A percentile compares a stretch with the other conserved stretches of the same genome.
Conservation (phyloP, 2,113 vertebrate species). For the Stomatorhinus ivindoensis region DNA sequence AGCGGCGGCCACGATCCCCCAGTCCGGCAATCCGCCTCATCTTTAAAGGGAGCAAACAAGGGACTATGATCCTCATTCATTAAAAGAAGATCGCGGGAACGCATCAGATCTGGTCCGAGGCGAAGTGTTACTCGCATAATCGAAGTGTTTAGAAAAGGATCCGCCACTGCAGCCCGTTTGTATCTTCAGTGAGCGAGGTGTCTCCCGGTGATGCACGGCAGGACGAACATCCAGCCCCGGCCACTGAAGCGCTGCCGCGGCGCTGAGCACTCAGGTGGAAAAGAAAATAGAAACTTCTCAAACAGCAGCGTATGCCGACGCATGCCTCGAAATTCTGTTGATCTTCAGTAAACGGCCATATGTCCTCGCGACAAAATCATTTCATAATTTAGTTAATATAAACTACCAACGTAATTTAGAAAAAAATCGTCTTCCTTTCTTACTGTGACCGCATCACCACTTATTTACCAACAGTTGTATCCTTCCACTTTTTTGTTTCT, state of each 20-base stretch:
- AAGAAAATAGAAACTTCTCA: background rate
- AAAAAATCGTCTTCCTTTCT: conserved; percentile 12
- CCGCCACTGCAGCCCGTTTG: background rate
- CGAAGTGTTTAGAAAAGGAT: background rate
- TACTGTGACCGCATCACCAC: conserved; percentile 6
- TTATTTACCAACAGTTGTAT: conserved; percentile 15
- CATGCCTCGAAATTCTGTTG: background rate
- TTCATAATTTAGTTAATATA: background rate
- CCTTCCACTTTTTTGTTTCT: background rate
- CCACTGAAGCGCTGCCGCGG: background rate
- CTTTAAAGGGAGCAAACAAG: background rate
- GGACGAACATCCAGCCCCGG: background rate
- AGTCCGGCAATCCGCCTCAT: background rate
- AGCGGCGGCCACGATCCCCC: background rate
- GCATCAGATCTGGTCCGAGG: background rate
- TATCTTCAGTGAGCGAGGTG: background rate
- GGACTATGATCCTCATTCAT: background rate
- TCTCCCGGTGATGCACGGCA: background rate
- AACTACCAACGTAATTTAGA: background rate
- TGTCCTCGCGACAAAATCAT: background rate
- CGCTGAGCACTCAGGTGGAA: background rate
- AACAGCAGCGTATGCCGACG: background rate
- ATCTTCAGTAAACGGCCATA: background rate
- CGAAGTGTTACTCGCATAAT: background rate
- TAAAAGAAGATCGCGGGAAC: background rate